Percentiles rank a stretch among this genome's conserved stretches.
These are phyloP conservation scores for Melinopterus prodromus DNA, from an alignment of 2,888 invertebrate genomes.

Conservation along the genomic window DNA sequence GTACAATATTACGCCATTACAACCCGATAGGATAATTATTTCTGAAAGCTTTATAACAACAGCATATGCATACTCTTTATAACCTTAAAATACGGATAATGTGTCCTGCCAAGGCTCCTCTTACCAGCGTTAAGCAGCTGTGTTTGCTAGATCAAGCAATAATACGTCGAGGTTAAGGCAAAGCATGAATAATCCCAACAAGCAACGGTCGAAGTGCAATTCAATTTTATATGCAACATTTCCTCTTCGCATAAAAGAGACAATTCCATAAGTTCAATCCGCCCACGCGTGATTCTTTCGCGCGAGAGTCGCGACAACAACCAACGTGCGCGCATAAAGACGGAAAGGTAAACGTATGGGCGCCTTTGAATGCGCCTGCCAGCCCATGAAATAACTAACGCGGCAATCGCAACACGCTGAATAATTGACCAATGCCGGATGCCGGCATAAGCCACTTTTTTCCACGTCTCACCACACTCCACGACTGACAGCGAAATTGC, in stretches of 20 bases:
- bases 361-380: not conserved
- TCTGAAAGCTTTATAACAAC: too few relatives aligned
- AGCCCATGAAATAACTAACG: not conserved
- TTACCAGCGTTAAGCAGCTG: too few relatives aligned
- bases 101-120: too few relatives aligned
- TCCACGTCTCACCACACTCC: not conserved
- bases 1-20: too few relatives aligned
- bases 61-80: too few relatives aligned
- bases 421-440: conserved; percentile 4
- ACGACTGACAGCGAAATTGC: not conserved
- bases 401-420: not conserved
- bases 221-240: not conserved
- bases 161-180: too few relatives aligned
- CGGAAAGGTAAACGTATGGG: not conserved
- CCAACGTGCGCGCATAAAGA: not conserved
- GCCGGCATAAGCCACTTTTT: not conserved
- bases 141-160: too few relatives aligned
- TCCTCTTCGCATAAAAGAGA: not conserved
- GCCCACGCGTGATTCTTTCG: not conserved
- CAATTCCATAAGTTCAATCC: not conserved
- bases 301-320: not conserved
- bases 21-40: too few relatives aligned
- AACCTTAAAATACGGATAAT: too few relatives aligned
- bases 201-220: not conserved
- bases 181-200: not conserved